Evolutionary conservation across 2,888 invertebrate genomes (phyloP).

Genomic region (Gymnosoma rotundatum): DNA sequence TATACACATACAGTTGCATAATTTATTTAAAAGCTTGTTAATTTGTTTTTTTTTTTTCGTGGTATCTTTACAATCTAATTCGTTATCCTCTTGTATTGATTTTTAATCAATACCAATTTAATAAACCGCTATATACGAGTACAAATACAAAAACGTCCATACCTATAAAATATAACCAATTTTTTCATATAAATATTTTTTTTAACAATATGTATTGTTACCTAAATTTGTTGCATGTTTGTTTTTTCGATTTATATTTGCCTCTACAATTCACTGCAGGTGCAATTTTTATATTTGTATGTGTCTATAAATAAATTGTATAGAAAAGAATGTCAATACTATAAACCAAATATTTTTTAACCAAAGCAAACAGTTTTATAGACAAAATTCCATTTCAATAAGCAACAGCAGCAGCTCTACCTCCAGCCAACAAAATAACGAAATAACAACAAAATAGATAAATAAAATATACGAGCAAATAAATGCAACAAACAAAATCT

Average conservation of each 20-base stretch:
- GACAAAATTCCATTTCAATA: conserved; percentile 66
- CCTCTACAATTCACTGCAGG: conserved; percentile 56
- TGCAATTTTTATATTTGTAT: conserved; percentile 57
- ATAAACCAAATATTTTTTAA: conserved; percentile 57
- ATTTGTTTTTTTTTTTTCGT: background rate
- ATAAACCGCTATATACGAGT: background rate
- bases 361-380: conserved; percentile 55
- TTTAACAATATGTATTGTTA: conserved; percentile 57
- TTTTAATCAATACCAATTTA: conserved; percentile 37
- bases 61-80: conserved; percentile 24
- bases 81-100: conserved; percentile 49
- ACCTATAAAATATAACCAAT: background rate
- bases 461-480: conserved; percentile 13
- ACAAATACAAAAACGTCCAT: background rate
- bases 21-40: conserved; percentile 45
- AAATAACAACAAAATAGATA: conserved; percentile 46
- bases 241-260: conserved; percentile 17
- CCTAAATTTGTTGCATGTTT: conserved; percentile 50
- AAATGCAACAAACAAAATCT: conserved; percentile 13
- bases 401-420: conserved; percentile 18
- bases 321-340: background rate
- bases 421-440: conserved; percentile 37
- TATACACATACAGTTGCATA: background rate
- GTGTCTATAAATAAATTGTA: conserved; percentile 6
- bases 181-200: conserved; percentile 30